These are phyloP conservation scores for Phacellophora camtschatica DNA, from an alignment of 30 jellyfish, hydroid and myxozoan genomes.

Conservation along the genomic window DNA sequence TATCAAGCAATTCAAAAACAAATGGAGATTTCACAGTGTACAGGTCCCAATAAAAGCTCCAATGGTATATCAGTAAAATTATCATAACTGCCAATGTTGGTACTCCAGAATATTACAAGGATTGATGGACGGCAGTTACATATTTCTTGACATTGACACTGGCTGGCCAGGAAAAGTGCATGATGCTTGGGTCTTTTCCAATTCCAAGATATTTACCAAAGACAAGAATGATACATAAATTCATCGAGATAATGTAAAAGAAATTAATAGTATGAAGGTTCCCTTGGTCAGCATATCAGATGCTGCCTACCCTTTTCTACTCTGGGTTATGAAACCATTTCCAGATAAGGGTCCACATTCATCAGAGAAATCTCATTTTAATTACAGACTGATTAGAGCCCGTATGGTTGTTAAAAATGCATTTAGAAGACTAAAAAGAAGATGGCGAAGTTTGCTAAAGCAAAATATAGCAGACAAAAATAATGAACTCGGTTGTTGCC, in stretches of 20 bases:
- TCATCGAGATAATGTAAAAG: neutral
- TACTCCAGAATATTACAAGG: neutral
- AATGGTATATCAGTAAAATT: neutral
- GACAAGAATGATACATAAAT: neutral
- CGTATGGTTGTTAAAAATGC: slow-evolving; percentile 38
- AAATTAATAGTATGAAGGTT: slow-evolving; percentile 16
- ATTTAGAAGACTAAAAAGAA: slow-evolving; percentile 22
- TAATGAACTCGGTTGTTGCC: neutral
- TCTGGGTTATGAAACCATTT: slow-evolving; percentile 26
- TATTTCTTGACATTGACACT: neutral
- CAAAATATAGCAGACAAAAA: neutral
- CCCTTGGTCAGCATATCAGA: slow-evolving; percentile 4
- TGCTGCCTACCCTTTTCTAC: slow-evolving; percentile 20
- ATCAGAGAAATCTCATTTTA: neutral
- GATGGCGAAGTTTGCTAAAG: slow-evolving; percentile 39
- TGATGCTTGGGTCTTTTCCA: slow-evolving; percentile 28
- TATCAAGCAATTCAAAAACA: neutral
- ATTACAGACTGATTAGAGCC: slow-evolving; percentile 30
- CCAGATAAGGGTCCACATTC: neutral
- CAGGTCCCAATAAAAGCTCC: slow-evolving; percentile 1
- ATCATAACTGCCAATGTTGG: slow-evolving; percentile 7
- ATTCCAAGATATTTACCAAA: neutral
- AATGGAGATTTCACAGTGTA: neutral
- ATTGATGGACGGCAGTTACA: neutral
- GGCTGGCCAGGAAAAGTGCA: slow-evolving; percentile 44